Evolutionary conservation across 2,888 invertebrate species (phyloP).

Genomic region (Venusia cambrica): DNA sequence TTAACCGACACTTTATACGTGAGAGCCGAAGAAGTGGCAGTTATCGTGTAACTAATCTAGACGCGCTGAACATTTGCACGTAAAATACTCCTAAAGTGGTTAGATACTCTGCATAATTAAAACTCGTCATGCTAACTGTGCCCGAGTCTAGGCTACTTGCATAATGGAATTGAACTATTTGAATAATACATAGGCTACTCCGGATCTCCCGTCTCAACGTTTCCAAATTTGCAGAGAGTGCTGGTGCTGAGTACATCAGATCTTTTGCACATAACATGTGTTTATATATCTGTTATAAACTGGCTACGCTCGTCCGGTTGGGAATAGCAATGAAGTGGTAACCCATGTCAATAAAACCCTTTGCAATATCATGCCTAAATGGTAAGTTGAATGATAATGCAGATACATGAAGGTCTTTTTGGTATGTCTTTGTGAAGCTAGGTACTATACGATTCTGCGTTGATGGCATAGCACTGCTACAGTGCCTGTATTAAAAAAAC

Average conservation of each 20-base stretch:
- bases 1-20: too few relatives aligned
- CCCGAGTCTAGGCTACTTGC: slow-evolving; percentile 34
- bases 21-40: slow-evolving; percentile 1
- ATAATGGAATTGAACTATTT: slow-evolving; percentile 38
- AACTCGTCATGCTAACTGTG: slow-evolving; percentile 24
- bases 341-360: too few relatives aligned
- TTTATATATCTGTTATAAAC: too few relatives aligned
- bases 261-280: slow-evolving; percentile 2
- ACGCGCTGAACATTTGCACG: slow-evolving; percentile 9
- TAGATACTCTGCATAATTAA: slow-evolving; percentile 8
- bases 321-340: too few relatives aligned
- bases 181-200: slow-evolving; percentile 30
- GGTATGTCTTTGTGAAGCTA: too few relatives aligned
- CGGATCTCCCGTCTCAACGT: slow-evolving; percentile 22
- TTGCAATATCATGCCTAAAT: too few relatives aligned
- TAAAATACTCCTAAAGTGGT: slow-evolving; percentile 12
- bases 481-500: too few relatives aligned
- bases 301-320: too few relatives aligned
- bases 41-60: slow-evolving; percentile 3
- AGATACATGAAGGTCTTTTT: too few relatives aligned
- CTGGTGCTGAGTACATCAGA: slow-evolving; percentile 1
- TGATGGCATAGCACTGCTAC: too few relatives aligned
- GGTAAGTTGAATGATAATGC: too few relatives aligned
- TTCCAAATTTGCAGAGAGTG: slow-evolving; percentile 4
- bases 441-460: too few relatives aligned